Percentiles rank a stretch among this genome's conserved stretches.
phyloP scores from a whole-genome alignment of 2,797 vertebrate genomes.

The Falco concolor region DNA sequence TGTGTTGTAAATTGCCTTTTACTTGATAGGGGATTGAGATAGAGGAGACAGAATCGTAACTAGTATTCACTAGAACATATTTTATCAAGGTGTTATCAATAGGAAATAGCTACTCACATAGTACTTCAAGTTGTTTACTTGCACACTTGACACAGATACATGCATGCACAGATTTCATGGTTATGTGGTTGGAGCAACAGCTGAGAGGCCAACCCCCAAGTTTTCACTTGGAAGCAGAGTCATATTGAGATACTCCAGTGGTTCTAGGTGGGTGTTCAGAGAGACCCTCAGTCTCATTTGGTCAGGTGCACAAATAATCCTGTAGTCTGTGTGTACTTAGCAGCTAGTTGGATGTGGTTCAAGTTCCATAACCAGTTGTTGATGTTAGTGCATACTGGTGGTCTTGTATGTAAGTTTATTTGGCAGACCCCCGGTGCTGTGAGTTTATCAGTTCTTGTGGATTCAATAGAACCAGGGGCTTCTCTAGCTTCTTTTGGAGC shows the following conservation, averaged over 20 bases:
- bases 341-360: background rate
- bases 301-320: background rate
- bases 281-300: background rate
- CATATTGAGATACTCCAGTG: background rate
- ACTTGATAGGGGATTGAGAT: background rate
- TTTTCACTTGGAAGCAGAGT: background rate
- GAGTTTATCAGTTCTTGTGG: background rate
- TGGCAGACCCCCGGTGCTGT: background rate
- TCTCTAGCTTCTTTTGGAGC: background rate
- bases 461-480: background rate
- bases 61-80: background rate
- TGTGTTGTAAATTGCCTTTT: background rate
- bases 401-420: background rate
- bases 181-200: background rate
- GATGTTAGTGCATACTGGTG: background rate
- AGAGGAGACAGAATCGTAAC: background rate
- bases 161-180: background rate
- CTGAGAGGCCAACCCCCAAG: background rate
- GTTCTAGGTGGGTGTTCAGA: background rate
- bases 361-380: background rate
- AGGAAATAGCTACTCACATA: background rate
- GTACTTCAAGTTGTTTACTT: background rate
- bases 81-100: background rate
- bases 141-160: background rate
- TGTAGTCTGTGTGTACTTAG: rapidly evolving